Evolutionary conservation across 53 echinoderm and acorn worm genomes (phyloP).

Genomic region (Apostichopus leukothele): DNA sequence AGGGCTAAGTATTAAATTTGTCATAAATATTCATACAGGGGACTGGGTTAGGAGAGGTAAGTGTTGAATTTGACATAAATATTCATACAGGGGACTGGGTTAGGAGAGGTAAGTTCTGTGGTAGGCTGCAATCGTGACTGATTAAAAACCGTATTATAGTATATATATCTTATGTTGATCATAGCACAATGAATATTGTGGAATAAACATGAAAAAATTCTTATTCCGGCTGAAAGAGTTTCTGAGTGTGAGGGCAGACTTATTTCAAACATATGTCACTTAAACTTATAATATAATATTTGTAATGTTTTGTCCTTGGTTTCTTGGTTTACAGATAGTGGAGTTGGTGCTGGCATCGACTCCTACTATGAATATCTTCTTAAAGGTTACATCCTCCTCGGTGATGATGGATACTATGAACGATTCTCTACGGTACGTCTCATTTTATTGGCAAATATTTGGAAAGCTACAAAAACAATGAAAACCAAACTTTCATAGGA

Average conservation of each 20-base stretch:
- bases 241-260: neutral
- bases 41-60: constrained; percentile 81
- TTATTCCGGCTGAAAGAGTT: too few relatives aligned
- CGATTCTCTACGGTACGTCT: constrained; percentile 78
- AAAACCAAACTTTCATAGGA: too few relatives aligned
- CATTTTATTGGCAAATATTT: too few relatives aligned
- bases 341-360: constrained; percentile 98
- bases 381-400: constrained; percentile 91
- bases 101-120: constrained; percentile 73
- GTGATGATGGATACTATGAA: constrained; percentile 86
- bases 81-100: constrained; percentile 63
- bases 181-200: too few relatives aligned
- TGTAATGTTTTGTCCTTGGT: neutral
- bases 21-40: constrained; percentile 80
- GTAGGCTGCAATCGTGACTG: too few relatives aligned
- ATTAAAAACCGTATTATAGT: too few relatives aligned
- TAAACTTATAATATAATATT: neutral
- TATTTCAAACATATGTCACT: neutral
- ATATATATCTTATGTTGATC: too few relatives aligned
- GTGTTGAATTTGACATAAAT: constrained; percentile 84
- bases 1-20: constrained; percentile 69
- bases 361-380: constrained; percentile 96
- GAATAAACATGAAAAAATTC: too few relatives aligned
- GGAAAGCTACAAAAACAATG: too few relatives aligned
- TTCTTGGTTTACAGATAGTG: constrained; percentile 63